Evolutionary conservation across 2,888 invertebrate genomes (phyloP).

Genomic region (Anticlea derivata): DNA sequence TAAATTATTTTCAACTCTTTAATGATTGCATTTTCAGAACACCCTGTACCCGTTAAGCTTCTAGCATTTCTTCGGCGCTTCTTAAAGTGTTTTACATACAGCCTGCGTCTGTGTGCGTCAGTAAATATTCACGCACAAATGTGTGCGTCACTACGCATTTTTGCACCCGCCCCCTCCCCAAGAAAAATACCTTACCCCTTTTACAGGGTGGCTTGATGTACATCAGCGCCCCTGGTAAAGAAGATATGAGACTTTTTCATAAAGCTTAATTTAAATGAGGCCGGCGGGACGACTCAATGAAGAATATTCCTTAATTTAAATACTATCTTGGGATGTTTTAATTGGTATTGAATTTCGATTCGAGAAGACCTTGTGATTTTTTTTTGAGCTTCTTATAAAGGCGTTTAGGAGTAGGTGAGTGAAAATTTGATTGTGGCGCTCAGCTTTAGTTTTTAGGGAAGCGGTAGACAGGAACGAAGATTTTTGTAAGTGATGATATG

Average conservation of each 20-base stretch:
- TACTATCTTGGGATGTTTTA: slow-evolving; percentile 75
- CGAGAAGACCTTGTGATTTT: slow-evolving; percentile 50
- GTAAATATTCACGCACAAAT: slow-evolving; percentile 79
- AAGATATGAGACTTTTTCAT: slow-evolving; percentile 83
- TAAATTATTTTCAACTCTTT: background rate
- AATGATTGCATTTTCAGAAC: slow-evolving; percentile 38
- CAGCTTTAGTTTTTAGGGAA: too few relatives aligned
- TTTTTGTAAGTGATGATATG: too few relatives aligned
- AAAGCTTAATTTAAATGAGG: slow-evolving; percentile 84
- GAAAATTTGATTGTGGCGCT: too few relatives aligned
- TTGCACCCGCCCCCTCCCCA: slow-evolving; percentile 71
- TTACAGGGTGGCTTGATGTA: slow-evolving; percentile 64
- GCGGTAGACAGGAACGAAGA: too few relatives aligned
- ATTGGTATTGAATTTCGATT: slow-evolving; percentile 83
- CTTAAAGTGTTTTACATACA: slow-evolving; percentile 84
- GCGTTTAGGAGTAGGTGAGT: background rate
- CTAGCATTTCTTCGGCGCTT: slow-evolving; percentile 84
- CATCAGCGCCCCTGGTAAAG: slow-evolving; percentile 77
- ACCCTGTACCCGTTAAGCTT: slow-evolving; percentile 76
- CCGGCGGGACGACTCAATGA: slow-evolving; percentile 76
- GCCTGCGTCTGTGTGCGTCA: slow-evolving; percentile 66
- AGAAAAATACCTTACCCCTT: slow-evolving; percentile 74
- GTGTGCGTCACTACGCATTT: slow-evolving; percentile 81
- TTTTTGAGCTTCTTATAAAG: slow-evolving; percentile 22
- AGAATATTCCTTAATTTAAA: slow-evolving; percentile 81